These are phyloP conservation scores for Fopius arisanus DNA, from an alignment of 1,140 invertebrate genomes.

Conservation along the genomic window DNA sequence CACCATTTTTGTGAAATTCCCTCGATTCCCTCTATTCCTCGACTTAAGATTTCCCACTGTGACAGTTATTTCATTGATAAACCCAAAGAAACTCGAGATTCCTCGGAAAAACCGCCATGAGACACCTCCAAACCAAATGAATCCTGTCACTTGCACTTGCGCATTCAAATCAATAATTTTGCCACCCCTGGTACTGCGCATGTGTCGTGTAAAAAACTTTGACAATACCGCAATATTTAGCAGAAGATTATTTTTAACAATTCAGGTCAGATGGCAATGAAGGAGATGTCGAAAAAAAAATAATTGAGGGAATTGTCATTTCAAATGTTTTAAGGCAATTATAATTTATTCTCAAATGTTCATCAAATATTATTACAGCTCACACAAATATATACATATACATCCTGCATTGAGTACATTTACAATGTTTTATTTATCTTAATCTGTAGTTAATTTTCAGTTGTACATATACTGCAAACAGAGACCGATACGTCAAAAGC, in stretches of 20 bases:
- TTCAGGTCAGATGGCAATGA: neutral
- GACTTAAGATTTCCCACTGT: slow-evolving; percentile 6
- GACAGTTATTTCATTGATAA: slow-evolving; percentile 5
- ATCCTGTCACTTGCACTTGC: slow-evolving; percentile 43
- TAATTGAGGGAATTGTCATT: neutral
- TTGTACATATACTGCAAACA: slow-evolving; percentile 3
- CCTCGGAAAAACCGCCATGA: slow-evolving; percentile 9
- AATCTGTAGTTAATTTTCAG: slow-evolving; percentile 15
- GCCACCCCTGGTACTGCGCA: neutral
- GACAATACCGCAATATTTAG: neutral
- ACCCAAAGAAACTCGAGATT: slow-evolving; percentile 20
- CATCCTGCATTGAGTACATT: slow-evolving; percentile 55
- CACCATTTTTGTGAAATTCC: slow-evolving; percentile 38
- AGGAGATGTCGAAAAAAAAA: neutral
- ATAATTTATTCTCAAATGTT: slow-evolving; percentile 33
- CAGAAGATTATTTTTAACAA: neutral
- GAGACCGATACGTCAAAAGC: slow-evolving; percentile 11
- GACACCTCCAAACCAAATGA: slow-evolving; percentile 18
- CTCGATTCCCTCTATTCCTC: neutral
- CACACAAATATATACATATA: slow-evolving; percentile 56
- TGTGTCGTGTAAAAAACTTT: neutral
- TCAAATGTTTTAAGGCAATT: slow-evolving; percentile 25
- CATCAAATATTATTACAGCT: slow-evolving; percentile 42
- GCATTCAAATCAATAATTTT: slow-evolving; percentile 61
- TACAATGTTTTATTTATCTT: slow-evolving; percentile 45